phyloP scores from a whole-genome alignment of 2,888 invertebrate species.

The Andrena bicolor region DNA sequence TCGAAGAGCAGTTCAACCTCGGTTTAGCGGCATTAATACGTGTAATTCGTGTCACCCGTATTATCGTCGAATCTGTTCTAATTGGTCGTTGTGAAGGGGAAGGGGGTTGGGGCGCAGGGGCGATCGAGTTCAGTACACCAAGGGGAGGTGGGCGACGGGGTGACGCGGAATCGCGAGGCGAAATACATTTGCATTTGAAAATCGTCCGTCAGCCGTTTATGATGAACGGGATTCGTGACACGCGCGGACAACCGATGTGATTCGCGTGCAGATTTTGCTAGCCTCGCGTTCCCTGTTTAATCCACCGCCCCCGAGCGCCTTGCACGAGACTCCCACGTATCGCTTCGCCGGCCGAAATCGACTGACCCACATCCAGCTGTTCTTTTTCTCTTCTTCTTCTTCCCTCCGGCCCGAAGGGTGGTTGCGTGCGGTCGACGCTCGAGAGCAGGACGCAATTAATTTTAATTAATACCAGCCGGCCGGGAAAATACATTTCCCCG shows the following conservation, averaged over 20 bases:
- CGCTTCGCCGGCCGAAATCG: background rate
- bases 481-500: slow-evolving; percentile 26
- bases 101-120: slow-evolving; percentile 29
- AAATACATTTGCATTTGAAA: slow-evolving; percentile 71
- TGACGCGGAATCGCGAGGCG: slow-evolving; percentile 54
- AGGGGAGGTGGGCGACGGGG: slow-evolving; percentile 42
- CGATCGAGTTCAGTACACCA: slow-evolving; percentile 51
- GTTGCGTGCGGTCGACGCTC: background rate
- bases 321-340: background rate
- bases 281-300: slow-evolving; percentile 18
- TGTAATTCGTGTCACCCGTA: slow-evolving; percentile 36
- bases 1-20: background rate
- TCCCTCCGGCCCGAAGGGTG: too few relatives aligned
- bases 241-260: slow-evolving; percentile 52
- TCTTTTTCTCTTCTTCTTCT: background rate
- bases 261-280: slow-evolving; percentile 65
- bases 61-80: slow-evolving; percentile 60
- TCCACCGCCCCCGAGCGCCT: background rate
- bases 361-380: background rate
- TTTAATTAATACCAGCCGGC: slow-evolving; percentile 13
- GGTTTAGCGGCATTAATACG: slow-evolving; percentile 29
- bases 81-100: slow-evolving; percentile 41
- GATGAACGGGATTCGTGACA: slow-evolving; percentile 62
- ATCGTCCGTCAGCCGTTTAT: slow-evolving; percentile 56
- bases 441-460: slow-evolving; percentile 9